phyloP scores from a whole-genome alignment of 1,140 invertebrate species.

The Drosophila aff. region DNA sequence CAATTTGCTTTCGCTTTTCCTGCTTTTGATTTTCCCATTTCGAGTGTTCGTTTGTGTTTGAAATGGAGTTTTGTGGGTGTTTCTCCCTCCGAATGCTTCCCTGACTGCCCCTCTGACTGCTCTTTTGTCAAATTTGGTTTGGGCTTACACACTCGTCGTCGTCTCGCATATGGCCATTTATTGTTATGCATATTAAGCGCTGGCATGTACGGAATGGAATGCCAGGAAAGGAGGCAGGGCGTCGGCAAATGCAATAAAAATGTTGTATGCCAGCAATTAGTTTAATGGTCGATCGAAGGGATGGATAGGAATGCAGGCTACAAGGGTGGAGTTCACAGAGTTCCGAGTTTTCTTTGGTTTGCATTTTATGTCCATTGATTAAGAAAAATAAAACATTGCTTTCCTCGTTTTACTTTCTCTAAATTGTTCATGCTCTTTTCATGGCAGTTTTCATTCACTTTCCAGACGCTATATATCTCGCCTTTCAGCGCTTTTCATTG shows the following conservation, averaged over 20 bases:
- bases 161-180: slow-evolving; percentile 51
- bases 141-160: slow-evolving; percentile 1
- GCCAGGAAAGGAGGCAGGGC: slow-evolving; percentile 8
- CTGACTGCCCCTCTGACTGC: slow-evolving; percentile 22
- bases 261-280: slow-evolving; percentile 68
- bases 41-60: slow-evolving; percentile 17
- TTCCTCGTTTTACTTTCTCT: slow-evolving; percentile 6
- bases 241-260: slow-evolving; percentile 53
- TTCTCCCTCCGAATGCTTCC: background rate
- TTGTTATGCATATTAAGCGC: slow-evolving; percentile 64
- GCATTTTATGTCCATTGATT: slow-evolving; percentile 16
- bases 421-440: slow-evolving; percentile 14
- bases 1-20: slow-evolving; percentile 75
- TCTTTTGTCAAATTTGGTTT: slow-evolving; percentile 35
- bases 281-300: slow-evolving; percentile 52
- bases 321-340: background rate
- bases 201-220: slow-evolving; percentile 52
- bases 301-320: slow-evolving; percentile 12
- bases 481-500: slow-evolving; percentile 28
- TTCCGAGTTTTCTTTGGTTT: slow-evolving; percentile 17
- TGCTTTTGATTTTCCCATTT: slow-evolving; percentile 58
- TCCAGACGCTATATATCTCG: slow-evolving; percentile 13
- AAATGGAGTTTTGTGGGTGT: slow-evolving; percentile 13
- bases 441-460: slow-evolving; percentile 15
- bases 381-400: background rate